Base-by-base conservation (phyloP, 2,797 vertebrate genomes). In the Labroides dimidiatus region DNA sequence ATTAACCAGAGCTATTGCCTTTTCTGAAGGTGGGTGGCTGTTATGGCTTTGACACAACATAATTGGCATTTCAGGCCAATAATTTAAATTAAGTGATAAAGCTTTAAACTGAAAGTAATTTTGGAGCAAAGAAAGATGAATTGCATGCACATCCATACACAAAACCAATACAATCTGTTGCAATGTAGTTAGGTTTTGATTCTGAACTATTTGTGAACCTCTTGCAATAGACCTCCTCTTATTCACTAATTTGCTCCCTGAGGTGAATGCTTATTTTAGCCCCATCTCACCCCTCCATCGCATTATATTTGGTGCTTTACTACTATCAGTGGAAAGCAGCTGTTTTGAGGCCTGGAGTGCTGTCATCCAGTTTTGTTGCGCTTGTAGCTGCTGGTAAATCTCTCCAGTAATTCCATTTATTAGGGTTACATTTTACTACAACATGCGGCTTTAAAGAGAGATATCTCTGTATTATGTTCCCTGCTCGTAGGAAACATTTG, bases 311-410 rank as follows among this genome's bases (percentile, higher is more conserved):
- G 51, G 64, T 55, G 69, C 15, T 36, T 64, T 43, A 2, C 48
- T 69, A 58, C 44, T 82, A 79, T 84, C 84, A 71, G 67, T 67
- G 64, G 33, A 78, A 75, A 85, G 57, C 83, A 81, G 77, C 75
- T 82, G 74, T 59, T 73, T 61, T 59, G 37, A 68, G 23, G 59
- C 17, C 52, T 51, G 33, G 14, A 59, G 64, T 49, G 53, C 55
- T 9, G 12, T 80, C 79, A 74, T 69, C 55, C 55, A n/a, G 82
- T 87, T 75, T 77, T 59, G 50, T 69, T 50, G 69, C 39, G 55
- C 65, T 79, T 72, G 60, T 53, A 41, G 47, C 84, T 78, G 78
- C 65, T 81, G 69, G 55, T 60, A 67, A 42, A 44, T 51, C 47
- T 63, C 24, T 60, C 71, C 37, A 58, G 43, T 80, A 54, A 75